These are phyloP conservation scores for Meriones unguiculatus DNA, from an alignment of 2,113 vertebrate genomes.

Conservation along the genomic window DNA sequence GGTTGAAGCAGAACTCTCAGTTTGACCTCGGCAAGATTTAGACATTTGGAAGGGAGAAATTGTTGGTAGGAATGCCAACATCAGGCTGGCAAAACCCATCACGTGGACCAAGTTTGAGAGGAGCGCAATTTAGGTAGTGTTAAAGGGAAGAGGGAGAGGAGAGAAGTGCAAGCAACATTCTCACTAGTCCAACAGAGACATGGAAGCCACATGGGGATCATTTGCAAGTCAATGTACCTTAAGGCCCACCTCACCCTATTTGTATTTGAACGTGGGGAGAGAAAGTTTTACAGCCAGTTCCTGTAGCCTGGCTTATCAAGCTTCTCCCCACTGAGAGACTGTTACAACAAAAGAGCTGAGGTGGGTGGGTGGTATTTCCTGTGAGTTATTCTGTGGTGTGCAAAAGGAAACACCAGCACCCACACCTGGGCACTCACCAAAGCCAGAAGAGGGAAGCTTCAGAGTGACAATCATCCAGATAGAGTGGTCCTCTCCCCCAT, in stretches of 20 bases:
- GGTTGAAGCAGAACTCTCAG: no score
- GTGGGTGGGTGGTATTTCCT: background rate
- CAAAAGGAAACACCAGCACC: background rate
- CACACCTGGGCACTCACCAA: background rate
- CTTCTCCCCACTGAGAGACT: background rate
- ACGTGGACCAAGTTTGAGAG: accelerated
- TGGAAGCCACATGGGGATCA: background rate
- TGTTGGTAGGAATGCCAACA: background rate
- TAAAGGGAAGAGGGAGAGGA: background rate
- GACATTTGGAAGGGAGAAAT: background rate
- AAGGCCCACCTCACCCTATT: background rate
- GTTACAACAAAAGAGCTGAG: background rate
- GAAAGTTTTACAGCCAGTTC: background rate
- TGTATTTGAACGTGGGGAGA: background rate
- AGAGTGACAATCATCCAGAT: no score
- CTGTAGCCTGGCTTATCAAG: background rate
- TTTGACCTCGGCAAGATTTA: background rate
- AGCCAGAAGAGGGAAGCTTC: background rate
- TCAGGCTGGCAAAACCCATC: background rate
- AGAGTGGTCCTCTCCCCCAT: background rate
- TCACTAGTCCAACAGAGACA: background rate
- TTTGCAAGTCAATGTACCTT: background rate
- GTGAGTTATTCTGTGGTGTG: background rate
- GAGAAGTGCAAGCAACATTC: background rate
- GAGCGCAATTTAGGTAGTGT: background rate